phyloP scores from a whole-genome alignment of 1,140 invertebrate genomes.

The Scaptomyza hsui region DNA sequence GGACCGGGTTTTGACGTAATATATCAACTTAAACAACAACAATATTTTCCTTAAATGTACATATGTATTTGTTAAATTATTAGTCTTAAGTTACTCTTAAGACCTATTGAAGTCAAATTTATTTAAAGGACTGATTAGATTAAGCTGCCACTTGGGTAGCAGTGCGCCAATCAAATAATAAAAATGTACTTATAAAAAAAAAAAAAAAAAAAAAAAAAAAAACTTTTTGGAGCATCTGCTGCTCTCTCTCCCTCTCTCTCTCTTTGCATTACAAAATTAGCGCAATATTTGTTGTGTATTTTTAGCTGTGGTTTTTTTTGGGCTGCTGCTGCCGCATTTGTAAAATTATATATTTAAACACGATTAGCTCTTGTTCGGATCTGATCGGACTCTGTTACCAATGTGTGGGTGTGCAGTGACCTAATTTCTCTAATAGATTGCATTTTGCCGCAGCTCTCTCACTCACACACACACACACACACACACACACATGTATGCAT shows the following conservation, averaged over 20 bases:
- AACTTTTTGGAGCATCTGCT: neutral
- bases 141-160: too few species aligned
- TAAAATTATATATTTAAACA: constrained; percentile 82
- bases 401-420: constrained; percentile 79
- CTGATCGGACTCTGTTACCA: constrained; percentile 44
- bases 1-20: too few species aligned
- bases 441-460: constrained; percentile 55
- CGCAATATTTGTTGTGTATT: constrained; percentile 69
- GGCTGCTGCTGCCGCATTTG: constrained; percentile 36
- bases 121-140: too few species aligned
- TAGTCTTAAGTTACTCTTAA: too few species aligned
- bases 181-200: too few species aligned
- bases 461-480: constrained; percentile 8
- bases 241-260: constrained; percentile 11
- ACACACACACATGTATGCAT: constrained; percentile 11
- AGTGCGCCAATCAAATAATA: too few species aligned
- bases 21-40: too few species aligned
- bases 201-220: too few species aligned
- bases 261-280: constrained; percentile 69
- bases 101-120: too few species aligned
- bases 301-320: constrained; percentile 67
- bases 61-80: too few species aligned
- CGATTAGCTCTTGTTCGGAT: constrained; percentile 27
- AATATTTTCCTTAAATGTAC: too few species aligned
- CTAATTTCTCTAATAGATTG: constrained; percentile 80